These are phyloP conservation scores for Stigmatopora argus DNA, from an alignment of 2,113 vertebrate species.

Conservation along the genomic window DNA sequence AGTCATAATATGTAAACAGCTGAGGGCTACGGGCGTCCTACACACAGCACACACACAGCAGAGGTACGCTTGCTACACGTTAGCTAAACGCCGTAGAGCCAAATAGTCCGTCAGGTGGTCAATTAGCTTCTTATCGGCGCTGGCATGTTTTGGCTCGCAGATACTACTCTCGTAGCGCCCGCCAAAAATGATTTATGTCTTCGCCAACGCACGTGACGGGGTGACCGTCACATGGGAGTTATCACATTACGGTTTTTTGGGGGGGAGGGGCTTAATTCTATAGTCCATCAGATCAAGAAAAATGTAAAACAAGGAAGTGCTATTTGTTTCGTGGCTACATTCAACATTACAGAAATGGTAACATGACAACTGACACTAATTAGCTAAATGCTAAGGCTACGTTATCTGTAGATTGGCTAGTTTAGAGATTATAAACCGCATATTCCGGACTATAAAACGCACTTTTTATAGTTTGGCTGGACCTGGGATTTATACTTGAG, in stretches of 20 bases:
- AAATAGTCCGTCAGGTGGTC: conserved; percentile 11
- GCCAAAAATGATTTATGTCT: background rate
- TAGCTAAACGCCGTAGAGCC: background rate
- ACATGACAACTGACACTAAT: too few species aligned
- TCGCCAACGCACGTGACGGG: background rate
- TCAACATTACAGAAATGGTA: too few species aligned
- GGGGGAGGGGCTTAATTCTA: conserved; percentile 20
- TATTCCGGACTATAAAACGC: too few species aligned
- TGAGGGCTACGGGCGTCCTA: conserved; percentile 32
- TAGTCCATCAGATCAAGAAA: background rate
- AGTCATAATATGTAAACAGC: conserved; percentile 63
- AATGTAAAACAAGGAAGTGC: too few species aligned
- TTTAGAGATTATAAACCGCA: too few species aligned
- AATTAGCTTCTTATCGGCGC: conserved; percentile 7
- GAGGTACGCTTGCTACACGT: background rate
- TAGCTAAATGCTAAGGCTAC: too few species aligned
- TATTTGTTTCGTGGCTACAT: too few species aligned
- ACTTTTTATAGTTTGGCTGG: too few species aligned
- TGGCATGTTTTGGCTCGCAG: conserved; percentile 9
- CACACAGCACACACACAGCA: background rate
- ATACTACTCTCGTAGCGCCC: background rate
- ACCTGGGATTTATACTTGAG: too few species aligned
- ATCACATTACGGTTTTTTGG: conserved; percentile 19
- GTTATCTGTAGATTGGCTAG: too few species aligned
- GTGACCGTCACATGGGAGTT: background rate